Evolutionary conservation across 1,140 invertebrate species (phyloP), one percentile per base, ranked within the genome.

Genomic region (Cydia strobilella): DNA sequence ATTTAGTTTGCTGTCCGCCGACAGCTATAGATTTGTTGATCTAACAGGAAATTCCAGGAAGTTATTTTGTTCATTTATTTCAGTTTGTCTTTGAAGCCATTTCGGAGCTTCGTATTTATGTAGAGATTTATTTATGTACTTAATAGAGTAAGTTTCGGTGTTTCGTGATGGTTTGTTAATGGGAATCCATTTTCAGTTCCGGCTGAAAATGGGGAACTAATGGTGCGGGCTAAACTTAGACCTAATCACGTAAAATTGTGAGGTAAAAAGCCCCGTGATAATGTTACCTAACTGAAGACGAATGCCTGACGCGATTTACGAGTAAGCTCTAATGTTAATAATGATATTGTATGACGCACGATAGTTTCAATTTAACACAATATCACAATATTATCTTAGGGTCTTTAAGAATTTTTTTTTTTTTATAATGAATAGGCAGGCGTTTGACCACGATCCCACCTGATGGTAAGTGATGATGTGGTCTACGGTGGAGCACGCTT

Each of bases 111-210:
- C 54, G 54, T 59, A 20, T 59, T 59, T 23, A 18, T 6, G n/a
- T 20, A 23, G 18, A 3, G 13, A 31, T 59, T 59, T 59, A 59
- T 59, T 59, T 59, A 59, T 59, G 20, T 59, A 23, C 6, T 59
- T 59, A 59, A 51, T 51, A n/a, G 15, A 59, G 54, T 54, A 54
- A 54, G n/a, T 59, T 59, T 59, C 5, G n/a, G 51, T 54, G 20
- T 59, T 59, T 59, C 54, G 54, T 59, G 54, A 59, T 59, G 54
- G 54, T 23, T 59, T n/a, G 15, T 5, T 59, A 59, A 23, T 23
- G 18, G 45, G 54, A 59, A 20, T 10, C 54, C 54, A 59, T 59
- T 59, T 18, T 12, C 0, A 23, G 9, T 59, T 59, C 54, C 20
- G 54, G 3, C 20, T 23, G 18, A 59, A 59, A 59, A n/a, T n/a